phyloP scores from a whole-genome alignment of 2,888 invertebrate species.

The Melitaea athalia region DNA sequence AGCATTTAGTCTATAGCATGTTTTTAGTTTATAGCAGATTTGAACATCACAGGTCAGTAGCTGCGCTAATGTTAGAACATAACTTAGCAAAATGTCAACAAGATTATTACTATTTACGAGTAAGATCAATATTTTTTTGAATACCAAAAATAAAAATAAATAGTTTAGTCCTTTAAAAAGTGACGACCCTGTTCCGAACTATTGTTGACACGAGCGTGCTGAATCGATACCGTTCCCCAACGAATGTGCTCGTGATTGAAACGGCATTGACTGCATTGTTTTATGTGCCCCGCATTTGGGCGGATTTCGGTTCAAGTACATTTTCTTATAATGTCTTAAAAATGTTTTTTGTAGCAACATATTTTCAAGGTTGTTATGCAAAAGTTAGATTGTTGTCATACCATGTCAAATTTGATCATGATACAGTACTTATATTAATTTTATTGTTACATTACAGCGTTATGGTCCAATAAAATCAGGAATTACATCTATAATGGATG shows the following conservation, averaged over 20 bases:
- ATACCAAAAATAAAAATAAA: too few species aligned
- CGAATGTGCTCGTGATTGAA: slow-evolving; percentile 68
- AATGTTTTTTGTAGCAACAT: slow-evolving; percentile 32
- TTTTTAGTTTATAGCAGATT: too few species aligned
- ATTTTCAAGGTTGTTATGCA: slow-evolving; percentile 30
- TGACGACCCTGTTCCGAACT: slow-evolving; percentile 43
- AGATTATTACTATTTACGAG: too few species aligned
- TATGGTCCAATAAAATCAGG: too few species aligned
- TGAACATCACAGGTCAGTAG: too few species aligned
- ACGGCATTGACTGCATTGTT: slow-evolving; percentile 71
- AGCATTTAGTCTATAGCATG: too few species aligned
- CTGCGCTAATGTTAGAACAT: too few species aligned
- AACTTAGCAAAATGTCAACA: too few species aligned
- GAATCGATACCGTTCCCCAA: slow-evolving; percentile 51
- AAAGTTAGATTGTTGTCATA: slow-evolving; percentile 9
- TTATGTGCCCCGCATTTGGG: slow-evolving; percentile 69
- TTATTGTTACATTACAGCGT: not conserved
- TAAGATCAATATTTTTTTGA: too few species aligned
- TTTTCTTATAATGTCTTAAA: slow-evolving; percentile 41
- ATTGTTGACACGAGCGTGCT: slow-evolving; percentile 59
- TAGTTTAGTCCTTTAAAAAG: too few species aligned
- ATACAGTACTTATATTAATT: not conserved
- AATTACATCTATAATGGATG: too few species aligned
- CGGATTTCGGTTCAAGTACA: slow-evolving; percentile 68
- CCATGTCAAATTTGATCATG: not conserved